Evolutionary conservation across 2,113 vertebrate species (phyloP).

Genomic region (Lates calcarifer): DNA sequence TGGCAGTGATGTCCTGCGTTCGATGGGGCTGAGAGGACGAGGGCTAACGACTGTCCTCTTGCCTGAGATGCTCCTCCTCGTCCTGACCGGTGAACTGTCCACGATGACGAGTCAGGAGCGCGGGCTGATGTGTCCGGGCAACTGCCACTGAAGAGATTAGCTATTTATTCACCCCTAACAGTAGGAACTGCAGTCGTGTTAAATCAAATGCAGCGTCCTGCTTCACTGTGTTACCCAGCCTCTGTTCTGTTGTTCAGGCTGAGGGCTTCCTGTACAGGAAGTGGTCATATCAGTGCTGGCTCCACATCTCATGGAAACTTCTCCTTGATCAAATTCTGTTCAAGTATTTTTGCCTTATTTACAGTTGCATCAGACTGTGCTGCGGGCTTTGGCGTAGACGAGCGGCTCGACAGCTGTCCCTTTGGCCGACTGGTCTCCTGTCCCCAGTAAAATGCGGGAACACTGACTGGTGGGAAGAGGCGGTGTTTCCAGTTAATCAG

Average conservation of each 20-base stretch:
- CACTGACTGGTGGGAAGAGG: conserved; percentile 23
- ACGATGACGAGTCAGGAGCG: conserved; percentile 9
- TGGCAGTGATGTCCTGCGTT: conserved; percentile 2
- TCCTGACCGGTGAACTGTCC: conserved; percentile 10
- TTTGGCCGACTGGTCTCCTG: conserved; percentile 21
- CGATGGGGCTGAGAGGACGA: conserved; percentile 4
- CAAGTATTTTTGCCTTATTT: conserved; percentile 77
- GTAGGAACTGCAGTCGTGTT: conserved; percentile 28
- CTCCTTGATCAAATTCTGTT: conserved; percentile 59
- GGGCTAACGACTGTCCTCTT: not conserved
- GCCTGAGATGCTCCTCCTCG: not conserved
- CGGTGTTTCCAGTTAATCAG: conserved; percentile 42
- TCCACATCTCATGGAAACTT: conserved; percentile 43
- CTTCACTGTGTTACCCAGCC: conserved; percentile 54
- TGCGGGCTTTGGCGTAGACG: conserved; percentile 39
- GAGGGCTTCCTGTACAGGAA: conserved; percentile 19
- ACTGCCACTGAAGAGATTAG: conserved; percentile 53
- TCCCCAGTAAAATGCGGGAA: conserved; percentile 26
- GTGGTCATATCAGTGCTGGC: conserved; percentile 31
- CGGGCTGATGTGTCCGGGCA: conserved; percentile 24
- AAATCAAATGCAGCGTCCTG: conserved; percentile 25
- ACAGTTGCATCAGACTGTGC: conserved; percentile 64
- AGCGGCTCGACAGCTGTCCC: conserved; percentile 39
- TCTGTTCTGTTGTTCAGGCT: conserved; percentile 14
- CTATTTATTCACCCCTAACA: conserved; percentile 29